These are phyloP conservation scores for Brotula barbata DNA, from an alignment of 2,797 vertebrate species.

Conservation along the genomic window DNA sequence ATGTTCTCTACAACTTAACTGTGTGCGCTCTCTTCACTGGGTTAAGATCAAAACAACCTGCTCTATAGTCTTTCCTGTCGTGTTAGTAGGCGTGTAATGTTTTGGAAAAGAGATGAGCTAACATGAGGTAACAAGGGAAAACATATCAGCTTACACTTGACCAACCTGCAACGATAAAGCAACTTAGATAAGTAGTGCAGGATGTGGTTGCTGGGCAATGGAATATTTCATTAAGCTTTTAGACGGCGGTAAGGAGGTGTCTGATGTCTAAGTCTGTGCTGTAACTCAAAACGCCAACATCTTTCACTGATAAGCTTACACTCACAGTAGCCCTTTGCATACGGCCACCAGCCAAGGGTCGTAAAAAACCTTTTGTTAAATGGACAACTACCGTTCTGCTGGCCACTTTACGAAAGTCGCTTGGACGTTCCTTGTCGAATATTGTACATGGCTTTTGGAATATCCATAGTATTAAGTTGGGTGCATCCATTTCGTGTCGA, in stretches of 20 bases:
- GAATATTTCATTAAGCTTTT: conserved; percentile 14
- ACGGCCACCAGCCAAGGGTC: neutral
- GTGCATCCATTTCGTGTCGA: too few species aligned
- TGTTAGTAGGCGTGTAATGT: neutral
- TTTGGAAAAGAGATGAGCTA: neutral
- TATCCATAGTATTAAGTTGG: too few species aligned
- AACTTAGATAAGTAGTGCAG: conserved; percentile 1
- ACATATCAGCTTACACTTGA: neutral
- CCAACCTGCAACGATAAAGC: neutral
- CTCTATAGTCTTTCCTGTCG: neutral
- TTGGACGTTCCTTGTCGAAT: too few species aligned
- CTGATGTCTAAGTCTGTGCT: conserved; percentile 29
- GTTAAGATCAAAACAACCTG: neutral
- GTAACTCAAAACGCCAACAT: conserved; percentile 23
- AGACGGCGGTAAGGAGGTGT: conserved; percentile 20
- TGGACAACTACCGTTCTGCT: neutral
- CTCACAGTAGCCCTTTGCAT: neutral
- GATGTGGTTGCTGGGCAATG: neutral
- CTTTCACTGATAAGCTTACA: neutral
- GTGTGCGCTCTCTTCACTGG: neutral
- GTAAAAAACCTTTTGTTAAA: neutral
- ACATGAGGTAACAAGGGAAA: neutral
- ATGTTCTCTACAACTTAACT: neutral
- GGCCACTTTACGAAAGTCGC: neutral
- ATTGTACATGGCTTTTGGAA: too few species aligned